Evolutionary conservation across 2,113 vertebrate genomes (phyloP).

Genomic region (Canis aureus): DNA sequence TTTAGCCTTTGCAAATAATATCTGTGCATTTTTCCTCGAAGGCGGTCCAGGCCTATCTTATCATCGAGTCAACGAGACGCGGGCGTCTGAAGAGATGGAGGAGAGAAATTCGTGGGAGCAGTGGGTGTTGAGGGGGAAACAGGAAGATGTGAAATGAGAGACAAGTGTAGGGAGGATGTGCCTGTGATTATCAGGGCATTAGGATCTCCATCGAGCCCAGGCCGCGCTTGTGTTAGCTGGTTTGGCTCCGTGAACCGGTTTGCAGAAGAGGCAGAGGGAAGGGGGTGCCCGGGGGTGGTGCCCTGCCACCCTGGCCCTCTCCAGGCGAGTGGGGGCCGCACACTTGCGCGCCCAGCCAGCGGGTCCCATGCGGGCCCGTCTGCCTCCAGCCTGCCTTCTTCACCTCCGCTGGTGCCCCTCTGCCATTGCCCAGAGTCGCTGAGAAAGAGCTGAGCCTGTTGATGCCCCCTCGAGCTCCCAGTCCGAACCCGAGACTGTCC

Average conservation of each 20-base stretch:
- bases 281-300: too few species aligned
- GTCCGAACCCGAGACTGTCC: too few species aligned
- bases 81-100: neutral
- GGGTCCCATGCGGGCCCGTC: accelerated
- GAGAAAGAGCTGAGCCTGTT: too few species aligned
- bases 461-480: too few species aligned
- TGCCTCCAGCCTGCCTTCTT: neutral
- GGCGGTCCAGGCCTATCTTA: constrained; percentile 63
- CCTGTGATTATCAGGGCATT: accelerated
- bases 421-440: accelerated
- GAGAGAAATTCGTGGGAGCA: neutral
- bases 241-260: neutral
- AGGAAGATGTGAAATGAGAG: neutral
- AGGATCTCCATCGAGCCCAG: accelerated
- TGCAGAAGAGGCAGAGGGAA: neutral
- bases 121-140: neutral
- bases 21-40: constrained; percentile 73
- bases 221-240: accelerated
- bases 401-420: accelerated
- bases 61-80: constrained; percentile 63
- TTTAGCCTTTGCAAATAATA: constrained; percentile 84
- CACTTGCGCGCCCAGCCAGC: accelerated
- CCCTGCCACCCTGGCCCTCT: neutral
- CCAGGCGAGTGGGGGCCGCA: too few species aligned
- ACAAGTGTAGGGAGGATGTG: accelerated